Evolutionary conservation across 2,888 invertebrate genomes (phyloP).

Genomic region (Eurois occulta): DNA sequence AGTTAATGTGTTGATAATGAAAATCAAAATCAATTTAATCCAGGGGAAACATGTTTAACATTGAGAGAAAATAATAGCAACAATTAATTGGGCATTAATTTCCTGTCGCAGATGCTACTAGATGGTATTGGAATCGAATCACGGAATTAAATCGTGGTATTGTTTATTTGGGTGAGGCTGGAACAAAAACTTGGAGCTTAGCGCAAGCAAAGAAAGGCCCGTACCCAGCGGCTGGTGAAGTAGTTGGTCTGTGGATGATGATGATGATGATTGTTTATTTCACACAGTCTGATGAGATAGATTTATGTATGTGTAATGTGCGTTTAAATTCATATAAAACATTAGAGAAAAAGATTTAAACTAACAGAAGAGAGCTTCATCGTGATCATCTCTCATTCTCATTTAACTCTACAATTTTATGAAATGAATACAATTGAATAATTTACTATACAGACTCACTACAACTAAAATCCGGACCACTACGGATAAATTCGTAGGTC

Average conservation of each 20-base stretch:
- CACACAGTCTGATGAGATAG: no score
- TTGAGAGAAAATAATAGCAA: not conserved
- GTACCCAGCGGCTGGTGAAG: no score
- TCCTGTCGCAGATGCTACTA: not conserved
- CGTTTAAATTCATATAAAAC: no score
- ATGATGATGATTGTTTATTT: no score
- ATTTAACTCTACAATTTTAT: not conserved
- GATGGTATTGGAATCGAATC: not conserved
- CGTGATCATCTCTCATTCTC: no score
- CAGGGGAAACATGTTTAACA: not conserved
- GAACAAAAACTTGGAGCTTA: no score
- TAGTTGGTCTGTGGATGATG: no score
- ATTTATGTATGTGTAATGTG: no score
- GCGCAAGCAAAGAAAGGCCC: no score
- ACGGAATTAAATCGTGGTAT: no score
- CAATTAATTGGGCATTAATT: not conserved
- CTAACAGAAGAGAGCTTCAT: no score
- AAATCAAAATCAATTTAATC: not conserved
- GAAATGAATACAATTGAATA: not conserved
- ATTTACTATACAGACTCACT: not conserved
- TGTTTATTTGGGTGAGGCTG: no score
- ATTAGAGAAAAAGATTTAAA: not conserved
- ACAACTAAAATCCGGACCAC: not conserved
- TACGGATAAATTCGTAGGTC: not conserved
- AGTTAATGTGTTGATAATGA: not conserved